A percentile compares a stretch with the other conserved stretches of the same genome.
phyloP scores from a whole-genome alignment of 2,113 vertebrate species.

The Oncorhynchus clarkii region DNA sequence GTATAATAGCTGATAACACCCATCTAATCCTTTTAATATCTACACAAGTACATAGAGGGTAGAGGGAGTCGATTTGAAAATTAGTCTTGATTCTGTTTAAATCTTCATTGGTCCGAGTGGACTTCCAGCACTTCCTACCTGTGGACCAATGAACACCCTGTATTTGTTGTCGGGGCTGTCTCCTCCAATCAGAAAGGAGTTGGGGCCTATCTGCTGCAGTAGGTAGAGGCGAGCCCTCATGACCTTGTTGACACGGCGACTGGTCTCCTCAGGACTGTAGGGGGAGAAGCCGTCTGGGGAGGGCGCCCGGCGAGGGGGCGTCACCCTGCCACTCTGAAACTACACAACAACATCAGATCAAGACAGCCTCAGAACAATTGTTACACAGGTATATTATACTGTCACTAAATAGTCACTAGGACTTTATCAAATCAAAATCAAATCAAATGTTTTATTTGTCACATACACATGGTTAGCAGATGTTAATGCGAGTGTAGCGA shows the following conservation, averaged over 20 bases:
- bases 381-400: background rate
- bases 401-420: no score
- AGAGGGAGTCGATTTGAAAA: background rate
- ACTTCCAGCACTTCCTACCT: constrained; percentile 66
- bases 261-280: constrained; percentile 86
- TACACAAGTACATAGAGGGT: background rate
- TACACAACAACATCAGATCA: constrained; percentile 24
- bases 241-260: constrained; percentile 85
- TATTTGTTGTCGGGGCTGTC: constrained; percentile 91
- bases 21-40: no score
- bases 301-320: constrained; percentile 84
- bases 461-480: no score
- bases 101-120: background rate
- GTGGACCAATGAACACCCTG: constrained; percentile 88
- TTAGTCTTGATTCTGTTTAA: background rate
- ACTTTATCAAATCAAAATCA: no score
- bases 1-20: no score
- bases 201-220: constrained; percentile 88
- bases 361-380: no score
- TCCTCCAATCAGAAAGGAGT: constrained; percentile 87
- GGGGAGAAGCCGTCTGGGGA: constrained; percentile 90
- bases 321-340: constrained; percentile 88
- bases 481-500: no score
- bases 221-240: constrained; percentile 87
- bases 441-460: no score